Conservation (phyloP, 2,888 invertebrate genomes). For the Bombyx huttoni region DNA sequence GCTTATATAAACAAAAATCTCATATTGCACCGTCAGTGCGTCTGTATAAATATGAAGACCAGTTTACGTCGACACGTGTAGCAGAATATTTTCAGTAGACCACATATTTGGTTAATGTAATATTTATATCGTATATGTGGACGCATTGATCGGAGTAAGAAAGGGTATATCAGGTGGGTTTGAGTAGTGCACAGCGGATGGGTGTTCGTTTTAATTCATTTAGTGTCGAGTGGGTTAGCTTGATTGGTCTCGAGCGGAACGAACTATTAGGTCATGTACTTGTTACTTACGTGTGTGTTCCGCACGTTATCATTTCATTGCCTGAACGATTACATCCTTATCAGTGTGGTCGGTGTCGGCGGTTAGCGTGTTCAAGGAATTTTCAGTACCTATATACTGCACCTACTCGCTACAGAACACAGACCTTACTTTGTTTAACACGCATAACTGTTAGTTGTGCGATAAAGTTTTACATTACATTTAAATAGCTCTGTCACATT, state of each 20-base stretch:
- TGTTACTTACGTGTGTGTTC: conserved; percentile 8
- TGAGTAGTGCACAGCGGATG: not conserved
- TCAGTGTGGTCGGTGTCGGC: conserved; percentile 11
- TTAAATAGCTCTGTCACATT: not conserved
- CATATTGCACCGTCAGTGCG: too few relatives aligned
- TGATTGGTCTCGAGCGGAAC: conserved; percentile 4
- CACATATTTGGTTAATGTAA: not conserved
- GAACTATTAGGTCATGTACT: conserved; percentile 7
- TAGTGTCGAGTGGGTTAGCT: conserved; percentile 4
- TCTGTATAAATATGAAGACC: too few relatives aligned
- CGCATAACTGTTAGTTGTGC: not conserved
- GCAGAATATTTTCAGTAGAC: too few relatives aligned
- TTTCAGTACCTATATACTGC: conserved; percentile 11
- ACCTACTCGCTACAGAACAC: not conserved
- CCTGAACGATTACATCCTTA: conserved; percentile 19
- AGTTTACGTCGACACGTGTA: too few relatives aligned
- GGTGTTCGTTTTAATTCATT: conserved; percentile 1
- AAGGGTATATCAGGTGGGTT: too few relatives aligned
- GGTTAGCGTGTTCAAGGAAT: conserved; percentile 14
- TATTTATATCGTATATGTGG: not conserved
- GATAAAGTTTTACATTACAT: too few relatives aligned
- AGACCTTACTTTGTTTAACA: not conserved
- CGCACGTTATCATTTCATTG: conserved; percentile 18
- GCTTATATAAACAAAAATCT: too few relatives aligned
- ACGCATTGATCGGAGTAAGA: too few relatives aligned